phyloP scores from a whole-genome alignment of 2,888 invertebrate genomes.

The Cantharis rustica region DNA sequence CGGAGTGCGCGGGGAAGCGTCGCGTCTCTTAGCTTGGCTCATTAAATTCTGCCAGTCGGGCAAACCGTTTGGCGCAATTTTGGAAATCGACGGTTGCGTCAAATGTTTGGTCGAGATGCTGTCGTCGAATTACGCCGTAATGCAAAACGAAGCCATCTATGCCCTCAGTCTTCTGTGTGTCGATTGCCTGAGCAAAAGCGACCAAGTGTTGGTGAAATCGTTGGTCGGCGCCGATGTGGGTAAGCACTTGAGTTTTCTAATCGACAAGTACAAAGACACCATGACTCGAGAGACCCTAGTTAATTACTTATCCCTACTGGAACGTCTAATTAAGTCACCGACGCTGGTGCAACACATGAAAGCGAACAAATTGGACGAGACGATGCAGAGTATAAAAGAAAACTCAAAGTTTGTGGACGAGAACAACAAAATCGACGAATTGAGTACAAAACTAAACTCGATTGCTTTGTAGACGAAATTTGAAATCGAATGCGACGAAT shows the following conservation, averaged over 20 bases:
- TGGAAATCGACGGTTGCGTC: slow-evolving; percentile 70
- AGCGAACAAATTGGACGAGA: slow-evolving; percentile 35
- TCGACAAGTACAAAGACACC: slow-evolving; percentile 50
- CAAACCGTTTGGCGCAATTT: slow-evolving; percentile 49
- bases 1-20: slow-evolving; percentile 83
- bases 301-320: slow-evolving; percentile 48
- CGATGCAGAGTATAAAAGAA: slow-evolving; percentile 11
- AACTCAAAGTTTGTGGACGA: slow-evolving; percentile 19
- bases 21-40: slow-evolving; percentile 78
- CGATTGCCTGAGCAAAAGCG: slow-evolving; percentile 42
- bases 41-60: slow-evolving; percentile 69
- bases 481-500: background rate
- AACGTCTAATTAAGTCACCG: slow-evolving; percentile 41
- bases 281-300: slow-evolving; percentile 48
- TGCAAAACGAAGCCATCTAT: slow-evolving; percentile 84
- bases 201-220: slow-evolving; percentile 5
- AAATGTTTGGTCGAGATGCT: slow-evolving; percentile 82
- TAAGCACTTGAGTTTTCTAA: slow-evolving; percentile 48
- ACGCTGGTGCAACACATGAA: slow-evolving; percentile 43
- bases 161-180: slow-evolving; percentile 69
- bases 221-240: slow-evolving; percentile 46
- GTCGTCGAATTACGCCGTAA: slow-evolving; percentile 80
- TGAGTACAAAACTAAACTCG: background rate
- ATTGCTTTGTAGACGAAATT: background rate
- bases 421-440: slow-evolving; percentile 17